phyloP scores from a whole-genome alignment of 2,888 invertebrate genomes.

The Schizotus pectinicornis region DNA sequence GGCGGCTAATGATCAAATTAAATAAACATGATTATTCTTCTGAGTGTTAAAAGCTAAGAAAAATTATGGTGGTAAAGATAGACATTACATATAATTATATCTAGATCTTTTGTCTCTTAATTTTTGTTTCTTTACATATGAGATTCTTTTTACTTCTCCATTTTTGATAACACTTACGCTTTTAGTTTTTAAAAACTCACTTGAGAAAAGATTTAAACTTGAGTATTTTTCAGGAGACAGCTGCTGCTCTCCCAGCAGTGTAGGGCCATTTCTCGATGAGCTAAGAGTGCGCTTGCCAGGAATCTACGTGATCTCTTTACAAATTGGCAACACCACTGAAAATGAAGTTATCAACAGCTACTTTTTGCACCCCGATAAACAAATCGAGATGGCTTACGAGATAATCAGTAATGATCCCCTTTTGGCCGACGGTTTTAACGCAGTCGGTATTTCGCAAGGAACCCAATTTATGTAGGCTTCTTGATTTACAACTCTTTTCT shows the following conservation, averaged over 20 bases:
- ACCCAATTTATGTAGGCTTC: conserved; percentile 87
- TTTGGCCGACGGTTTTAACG: conserved; percentile 84
- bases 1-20: no score
- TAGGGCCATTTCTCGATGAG: conserved; percentile 79
- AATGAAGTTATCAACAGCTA: conserved; percentile 85
- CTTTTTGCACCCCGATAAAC: conserved; percentile 80
- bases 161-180: no score
- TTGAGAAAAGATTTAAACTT: no score
- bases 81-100: no score
- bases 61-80: no score
- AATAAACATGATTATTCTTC: no score
- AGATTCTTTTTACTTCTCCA: no score
- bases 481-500: neutral
- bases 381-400: conserved; percentile 78
- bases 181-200: neutral
- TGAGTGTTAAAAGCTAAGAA: no score
- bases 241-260: conserved; percentile 86
- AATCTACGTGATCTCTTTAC: conserved; percentile 84
- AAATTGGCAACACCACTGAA: conserved; percentile 74
- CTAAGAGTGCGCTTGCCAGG: conserved; percentile 76
- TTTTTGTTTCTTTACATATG: no score
- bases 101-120: no score
- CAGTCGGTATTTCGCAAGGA: conserved; percentile 98
- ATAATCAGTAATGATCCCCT: conserved; percentile 70
- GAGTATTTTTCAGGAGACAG: conserved; percentile 67